phyloP scores from a whole-genome alignment of 1,140 invertebrate genomes.

The Berghia stephanieae region DNA sequence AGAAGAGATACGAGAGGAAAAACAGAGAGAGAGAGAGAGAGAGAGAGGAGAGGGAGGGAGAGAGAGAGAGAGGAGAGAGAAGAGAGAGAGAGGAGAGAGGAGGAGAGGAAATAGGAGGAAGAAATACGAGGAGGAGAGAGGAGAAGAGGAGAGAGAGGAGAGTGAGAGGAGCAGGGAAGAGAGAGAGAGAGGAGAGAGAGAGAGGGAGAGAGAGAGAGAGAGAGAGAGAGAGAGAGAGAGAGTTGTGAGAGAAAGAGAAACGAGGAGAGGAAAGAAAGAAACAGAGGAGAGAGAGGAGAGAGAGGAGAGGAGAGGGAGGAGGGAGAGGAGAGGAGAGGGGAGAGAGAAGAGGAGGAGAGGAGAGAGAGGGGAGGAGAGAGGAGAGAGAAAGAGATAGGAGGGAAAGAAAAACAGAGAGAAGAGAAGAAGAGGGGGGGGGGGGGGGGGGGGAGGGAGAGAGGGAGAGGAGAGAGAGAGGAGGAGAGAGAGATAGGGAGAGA shows the following conservation, averaged over 20 bases:
- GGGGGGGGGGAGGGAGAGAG: not conserved
- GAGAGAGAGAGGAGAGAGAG: slow-evolving; percentile 35
- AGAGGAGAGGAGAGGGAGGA: not conserved
- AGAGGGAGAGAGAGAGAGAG: slow-evolving; percentile 35
- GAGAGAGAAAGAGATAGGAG: not conserved
- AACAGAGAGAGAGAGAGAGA: not conserved
- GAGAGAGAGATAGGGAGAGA: not conserved
- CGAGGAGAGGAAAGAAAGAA: too few species aligned
- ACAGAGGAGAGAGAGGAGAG: not conserved
- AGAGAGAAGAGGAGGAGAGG: too few species aligned
- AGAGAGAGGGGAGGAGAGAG: too few species aligned
- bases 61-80: not conserved
- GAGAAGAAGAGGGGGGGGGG: not conserved
- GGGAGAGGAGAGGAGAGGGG: not conserved
- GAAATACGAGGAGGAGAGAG: not conserved
- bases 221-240: slow-evolving; percentile 10
- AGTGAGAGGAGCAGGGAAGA: not conserved
- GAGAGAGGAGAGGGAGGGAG: not conserved
- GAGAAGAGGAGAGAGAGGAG: not conserved
- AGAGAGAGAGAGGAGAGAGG: too few species aligned
- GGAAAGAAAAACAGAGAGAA: not conserved
- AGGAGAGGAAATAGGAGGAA: too few species aligned
- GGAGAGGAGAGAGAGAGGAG: too few species aligned
- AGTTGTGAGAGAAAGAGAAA: too few species aligned
- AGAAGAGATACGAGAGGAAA: too few species aligned